phyloP scores from a whole-genome alignment of 2,113 vertebrate species.

The Penelope pileata region DNA sequence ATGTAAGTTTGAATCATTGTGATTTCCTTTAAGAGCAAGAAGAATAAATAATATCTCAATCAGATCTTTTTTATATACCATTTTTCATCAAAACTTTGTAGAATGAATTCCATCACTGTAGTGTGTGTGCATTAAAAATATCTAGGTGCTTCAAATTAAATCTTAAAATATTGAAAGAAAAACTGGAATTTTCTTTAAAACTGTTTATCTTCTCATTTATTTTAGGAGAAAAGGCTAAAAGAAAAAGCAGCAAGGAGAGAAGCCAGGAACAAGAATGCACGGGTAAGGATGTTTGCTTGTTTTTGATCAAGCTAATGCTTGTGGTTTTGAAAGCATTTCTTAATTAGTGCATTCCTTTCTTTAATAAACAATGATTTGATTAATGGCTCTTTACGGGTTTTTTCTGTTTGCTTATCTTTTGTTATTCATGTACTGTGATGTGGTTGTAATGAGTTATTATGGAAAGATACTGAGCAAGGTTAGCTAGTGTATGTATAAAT shows the following conservation, averaged over 20 bases:
- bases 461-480: background rate
- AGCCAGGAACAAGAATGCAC: constrained; percentile 70
- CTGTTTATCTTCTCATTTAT: constrained; percentile 24
- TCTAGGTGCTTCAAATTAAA: background rate
- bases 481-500: background rate
- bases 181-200: constrained; percentile 7
- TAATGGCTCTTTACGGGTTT: background rate
- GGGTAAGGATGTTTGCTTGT: constrained; percentile 74
- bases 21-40: background rate
- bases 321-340: background rate
- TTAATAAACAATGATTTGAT: background rate
- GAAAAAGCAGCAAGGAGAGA: constrained; percentile 85
- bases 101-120: background rate
- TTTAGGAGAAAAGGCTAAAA: constrained; percentile 85
- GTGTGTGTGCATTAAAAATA: background rate
- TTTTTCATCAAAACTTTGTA: background rate
- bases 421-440: background rate
- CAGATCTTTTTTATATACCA: background rate
- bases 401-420: constrained; percentile 7
- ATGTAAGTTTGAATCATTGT: background rate
- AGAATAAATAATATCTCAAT: background rate
- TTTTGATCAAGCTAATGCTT: background rate
- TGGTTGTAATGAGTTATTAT: background rate
- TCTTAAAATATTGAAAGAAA: background rate
- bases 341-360: background rate